Evolutionary conservation across 2,888 invertebrate species (phyloP).

Genomic region (Flexamia atlantica): DNA sequence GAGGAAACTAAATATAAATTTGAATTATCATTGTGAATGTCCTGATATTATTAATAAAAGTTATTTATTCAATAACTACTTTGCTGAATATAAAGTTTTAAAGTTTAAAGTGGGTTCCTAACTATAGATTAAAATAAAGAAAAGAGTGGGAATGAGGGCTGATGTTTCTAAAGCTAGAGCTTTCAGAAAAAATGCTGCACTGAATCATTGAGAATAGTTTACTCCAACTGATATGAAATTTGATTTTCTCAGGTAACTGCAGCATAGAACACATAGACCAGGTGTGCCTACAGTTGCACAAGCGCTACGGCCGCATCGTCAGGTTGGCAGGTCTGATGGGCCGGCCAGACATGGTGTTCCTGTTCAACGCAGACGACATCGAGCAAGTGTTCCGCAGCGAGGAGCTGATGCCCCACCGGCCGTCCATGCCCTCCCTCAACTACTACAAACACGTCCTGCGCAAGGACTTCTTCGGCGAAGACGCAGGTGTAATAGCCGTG

Average conservation of each 20-base stretch:
- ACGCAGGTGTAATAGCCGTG: slow-evolving; percentile 86
- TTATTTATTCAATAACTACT: no score
- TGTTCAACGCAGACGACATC: slow-evolving; percentile 84
- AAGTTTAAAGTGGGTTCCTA: no score
- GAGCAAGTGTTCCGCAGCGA: slow-evolving; percentile 84
- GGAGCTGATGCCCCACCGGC: slow-evolving; percentile 83
- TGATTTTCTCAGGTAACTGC: slow-evolving; percentile 77
- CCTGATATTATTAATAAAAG: no score
- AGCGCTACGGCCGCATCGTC: slow-evolving; percentile 82
- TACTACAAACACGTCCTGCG: slow-evolving; percentile 84
- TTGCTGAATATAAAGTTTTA: no score
- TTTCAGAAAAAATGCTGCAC: no score
- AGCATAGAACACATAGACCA: slow-evolving; percentile 83
- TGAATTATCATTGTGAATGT: no score
- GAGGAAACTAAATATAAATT: no score
- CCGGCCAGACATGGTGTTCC: slow-evolving; percentile 85
- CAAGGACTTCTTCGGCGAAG: slow-evolving; percentile 83
- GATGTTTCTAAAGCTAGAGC: no score
- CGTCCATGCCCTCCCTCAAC: slow-evolving; percentile 86
- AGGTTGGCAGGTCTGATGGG: slow-evolving; percentile 83
- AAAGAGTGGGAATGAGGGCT: no score
- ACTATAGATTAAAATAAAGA: no score
- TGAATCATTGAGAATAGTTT: no score
- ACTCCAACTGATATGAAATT: slow-evolving; percentile 39
- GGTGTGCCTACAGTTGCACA: slow-evolving; percentile 79